These are phyloP conservation scores for Pangasius krempfi DNA, from an alignment of 2,797 vertebrate genomes.

Conservation along the genomic window DNA sequence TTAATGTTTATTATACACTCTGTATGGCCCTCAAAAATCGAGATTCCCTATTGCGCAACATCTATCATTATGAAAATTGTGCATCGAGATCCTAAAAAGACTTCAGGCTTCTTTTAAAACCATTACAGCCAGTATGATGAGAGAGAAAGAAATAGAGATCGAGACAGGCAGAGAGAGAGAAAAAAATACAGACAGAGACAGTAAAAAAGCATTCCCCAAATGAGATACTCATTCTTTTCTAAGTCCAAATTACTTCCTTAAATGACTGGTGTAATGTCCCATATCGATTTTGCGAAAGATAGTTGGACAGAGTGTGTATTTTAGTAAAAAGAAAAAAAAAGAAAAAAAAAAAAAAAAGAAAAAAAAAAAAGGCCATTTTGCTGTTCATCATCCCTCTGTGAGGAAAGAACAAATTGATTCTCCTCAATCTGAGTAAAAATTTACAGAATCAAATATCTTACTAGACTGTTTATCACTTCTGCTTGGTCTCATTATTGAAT, in stretches of 20 bases:
- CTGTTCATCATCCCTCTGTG: neutral
- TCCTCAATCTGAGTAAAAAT: neutral
- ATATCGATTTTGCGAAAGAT: constrained; percentile 2
- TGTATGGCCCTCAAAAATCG: neutral
- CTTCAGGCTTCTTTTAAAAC: constrained; percentile 26
- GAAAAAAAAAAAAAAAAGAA: neutral
- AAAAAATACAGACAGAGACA: neutral
- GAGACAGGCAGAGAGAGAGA: neutral
- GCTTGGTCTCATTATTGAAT: neutral
- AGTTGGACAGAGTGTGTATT: neutral
- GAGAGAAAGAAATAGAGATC: neutral
- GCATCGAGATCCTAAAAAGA: neutral
- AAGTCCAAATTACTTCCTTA: constrained; percentile 8
- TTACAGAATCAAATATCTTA: neutral
- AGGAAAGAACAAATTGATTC: neutral
- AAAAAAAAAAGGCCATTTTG: neutral
- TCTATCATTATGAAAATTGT: constrained; percentile 15
- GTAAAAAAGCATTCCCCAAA: neutral
- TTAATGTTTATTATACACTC: neutral
- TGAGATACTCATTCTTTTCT: neutral
- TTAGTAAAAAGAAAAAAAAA: neutral
- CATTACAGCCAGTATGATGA: neutral
- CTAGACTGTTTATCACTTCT: neutral
- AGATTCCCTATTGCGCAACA: neutral
- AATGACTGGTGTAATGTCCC: constrained; percentile 14